Base-by-base conservation (phyloP, 2,888 invertebrate species). In the Macaria notata region DNA sequence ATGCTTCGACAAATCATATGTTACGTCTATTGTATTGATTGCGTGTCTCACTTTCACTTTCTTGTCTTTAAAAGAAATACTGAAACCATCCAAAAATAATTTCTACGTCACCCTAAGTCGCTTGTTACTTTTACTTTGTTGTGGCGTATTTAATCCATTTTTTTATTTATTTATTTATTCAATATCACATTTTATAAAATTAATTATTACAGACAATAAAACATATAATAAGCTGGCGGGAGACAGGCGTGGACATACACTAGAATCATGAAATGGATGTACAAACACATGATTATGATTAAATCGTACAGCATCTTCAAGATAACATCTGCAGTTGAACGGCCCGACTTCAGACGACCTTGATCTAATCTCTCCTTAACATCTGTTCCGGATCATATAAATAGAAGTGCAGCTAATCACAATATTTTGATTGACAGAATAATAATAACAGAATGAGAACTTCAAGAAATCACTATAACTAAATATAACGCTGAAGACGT, bases 181-280 rank as follows among this genome's bases (percentile, higher is more conserved):
- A 9, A 19, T 31, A 46, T 31, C 31, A 46, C 46, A 42, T 6
- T 46, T 7, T 52, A 52, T 30, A 31, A 49, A 33, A 31, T 50
- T 50, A 46, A 31, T 52, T 49, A 45, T 62, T 47, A 66, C 49
- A 66, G 62, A 63, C 66, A 66, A 45, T 66, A 66, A 56, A 64
- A 66, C 31, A 66, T 54, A 45, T 66, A 66, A 48, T 66, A 66
- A 46, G 58, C 56, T 19, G 66, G 54, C 36, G 66, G 66, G 38
- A 66, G 66, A 51, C 55, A 53, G 30, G 64, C 63, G 50, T 66
- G 66, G n/a, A 66, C 49, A 46, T 64, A 66, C 48, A 66, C 62
- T 31, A 66, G 56, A 55, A 66, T 63, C 59, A 66, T 57, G 57
- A 66, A 66, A 45, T 66, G 62, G 46, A 64, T 59, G 50, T 66